A percentile compares a stretch with the other conserved stretches of the same genome.
Evolutionary conservation across 2,113 vertebrate species (phyloP).

Genomic region (Anhinga anhinga): DNA sequence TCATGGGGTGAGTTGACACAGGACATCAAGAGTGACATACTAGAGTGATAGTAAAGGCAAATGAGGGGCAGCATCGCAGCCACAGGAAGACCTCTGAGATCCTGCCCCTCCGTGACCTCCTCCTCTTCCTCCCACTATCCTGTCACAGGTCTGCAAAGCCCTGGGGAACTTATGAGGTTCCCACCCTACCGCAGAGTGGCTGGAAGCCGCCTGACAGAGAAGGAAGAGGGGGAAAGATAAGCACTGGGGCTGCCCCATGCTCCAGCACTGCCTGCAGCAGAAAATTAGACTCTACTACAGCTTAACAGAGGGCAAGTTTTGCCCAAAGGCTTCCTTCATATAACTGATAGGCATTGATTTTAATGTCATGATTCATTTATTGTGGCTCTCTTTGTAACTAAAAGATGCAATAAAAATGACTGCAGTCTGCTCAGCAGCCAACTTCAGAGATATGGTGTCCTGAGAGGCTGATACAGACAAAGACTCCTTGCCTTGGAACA

Average conservation of each 20-base stretch:
- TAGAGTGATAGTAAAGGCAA: too few species aligned
- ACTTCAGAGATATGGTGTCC: not conserved
- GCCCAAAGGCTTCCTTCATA: not conserved
- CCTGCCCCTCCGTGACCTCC: fast-evolving
- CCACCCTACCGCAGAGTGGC: not conserved
- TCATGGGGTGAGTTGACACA: not conserved
- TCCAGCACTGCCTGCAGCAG: not conserved
- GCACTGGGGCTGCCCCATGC: fast-evolving
- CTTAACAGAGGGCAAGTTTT: not conserved
- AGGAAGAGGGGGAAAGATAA: not conserved
- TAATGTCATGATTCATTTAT: not conserved
- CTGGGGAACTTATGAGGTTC: not conserved
- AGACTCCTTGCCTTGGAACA: not conserved
- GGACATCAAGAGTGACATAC: not conserved
- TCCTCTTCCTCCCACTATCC: not conserved
- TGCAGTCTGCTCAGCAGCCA: not conserved
- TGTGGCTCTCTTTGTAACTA: not conserved
- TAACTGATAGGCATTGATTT: not conserved
- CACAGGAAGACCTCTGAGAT: not conserved
- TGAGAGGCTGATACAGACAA: not conserved
- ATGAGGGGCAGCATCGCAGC: not conserved
- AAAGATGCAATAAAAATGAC: not conserved
- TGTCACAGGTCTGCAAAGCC: not conserved
- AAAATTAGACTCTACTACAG: not conserved
- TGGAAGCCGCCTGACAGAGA: not conserved